Evolutionary conservation across 92 coral and sea anemone genomes (phyloP).

Genomic region (Zoanthus sansibaricus): DNA sequence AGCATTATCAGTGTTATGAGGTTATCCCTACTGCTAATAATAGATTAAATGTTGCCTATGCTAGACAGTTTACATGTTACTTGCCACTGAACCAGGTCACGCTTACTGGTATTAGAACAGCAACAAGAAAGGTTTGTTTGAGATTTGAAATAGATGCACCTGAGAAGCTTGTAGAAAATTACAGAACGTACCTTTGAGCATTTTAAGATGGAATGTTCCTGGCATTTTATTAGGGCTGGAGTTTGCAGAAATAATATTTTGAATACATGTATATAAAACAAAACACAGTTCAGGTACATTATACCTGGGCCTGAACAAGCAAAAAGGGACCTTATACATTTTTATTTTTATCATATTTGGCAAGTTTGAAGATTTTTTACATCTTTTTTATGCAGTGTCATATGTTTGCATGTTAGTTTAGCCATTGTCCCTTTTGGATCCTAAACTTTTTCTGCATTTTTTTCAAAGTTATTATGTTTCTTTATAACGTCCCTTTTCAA

Average conservation of each 20-base stretch:
- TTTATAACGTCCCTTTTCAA: background rate
- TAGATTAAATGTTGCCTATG: background rate
- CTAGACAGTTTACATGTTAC: conserved; percentile 2
- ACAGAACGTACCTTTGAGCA: background rate
- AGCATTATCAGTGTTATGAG: conserved; percentile 67
- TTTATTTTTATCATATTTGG: background rate
- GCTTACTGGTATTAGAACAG: conserved; percentile 10
- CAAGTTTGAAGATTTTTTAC: background rate
- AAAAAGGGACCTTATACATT: background rate
- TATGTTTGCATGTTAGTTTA: background rate
- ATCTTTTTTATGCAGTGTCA: background rate
- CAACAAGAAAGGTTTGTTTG: conserved; percentile 12
- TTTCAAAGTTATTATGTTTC: background rate
- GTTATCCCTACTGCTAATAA: background rate
- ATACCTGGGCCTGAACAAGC: conserved; percentile 5
- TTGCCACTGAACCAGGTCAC: conserved; percentile 7
- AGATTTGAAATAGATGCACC: conserved; percentile 19
- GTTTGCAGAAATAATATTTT: conserved; percentile 5
- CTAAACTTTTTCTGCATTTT: background rate
- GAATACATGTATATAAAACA: background rate
- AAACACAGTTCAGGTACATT: background rate
- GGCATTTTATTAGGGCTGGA: conserved; percentile 1
- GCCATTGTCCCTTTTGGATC: background rate
- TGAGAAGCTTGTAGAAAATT: background rate
- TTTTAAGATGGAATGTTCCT: conserved; percentile 1